These are phyloP conservation scores for Loriculus beryllinus DNA, from an alignment of 2,797 vertebrate species.

Conservation along the genomic window DNA sequence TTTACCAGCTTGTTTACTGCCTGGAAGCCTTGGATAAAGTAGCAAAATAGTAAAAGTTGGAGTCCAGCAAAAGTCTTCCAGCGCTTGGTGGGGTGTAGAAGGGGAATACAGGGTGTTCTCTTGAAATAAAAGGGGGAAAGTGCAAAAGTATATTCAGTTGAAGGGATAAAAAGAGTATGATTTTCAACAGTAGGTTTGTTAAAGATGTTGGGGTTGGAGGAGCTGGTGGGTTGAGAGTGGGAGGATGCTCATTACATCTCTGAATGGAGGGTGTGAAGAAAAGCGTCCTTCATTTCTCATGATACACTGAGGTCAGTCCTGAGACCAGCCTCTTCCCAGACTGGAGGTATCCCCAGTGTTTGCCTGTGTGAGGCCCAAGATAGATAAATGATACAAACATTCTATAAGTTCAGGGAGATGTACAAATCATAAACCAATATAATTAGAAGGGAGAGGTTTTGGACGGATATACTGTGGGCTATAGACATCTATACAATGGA, in stretches of 20 bases:
- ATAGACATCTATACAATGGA: slow-evolving; percentile 72
- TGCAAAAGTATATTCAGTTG: background rate
- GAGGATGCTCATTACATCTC: background rate
- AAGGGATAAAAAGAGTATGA: background rate
- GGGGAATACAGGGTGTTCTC: background rate
- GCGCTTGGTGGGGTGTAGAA: background rate
- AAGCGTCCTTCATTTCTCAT: background rate
- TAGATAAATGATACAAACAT: slow-evolving; percentile 63
- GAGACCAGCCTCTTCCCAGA: background rate
- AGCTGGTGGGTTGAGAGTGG: background rate
- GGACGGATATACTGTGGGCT: slow-evolving; percentile 71
- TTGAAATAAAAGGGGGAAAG: background rate
- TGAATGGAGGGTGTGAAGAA: background rate
- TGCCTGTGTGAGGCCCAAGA: background rate
- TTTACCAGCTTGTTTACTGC: slow-evolving; percentile 66
- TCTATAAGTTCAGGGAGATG: slow-evolving; percentile 41
- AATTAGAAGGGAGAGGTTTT: slow-evolving; percentile 77
- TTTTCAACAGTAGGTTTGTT: slow-evolving; percentile 1
- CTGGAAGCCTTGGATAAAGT: slow-evolving; percentile 30
- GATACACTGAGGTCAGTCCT: background rate
- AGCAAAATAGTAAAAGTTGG: background rate
- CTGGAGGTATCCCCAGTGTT: background rate
- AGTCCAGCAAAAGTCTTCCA: background rate
- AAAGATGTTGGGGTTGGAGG: background rate
- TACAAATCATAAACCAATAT: slow-evolving; percentile 65